Evolutionary conservation across 2,888 invertebrate genomes (phyloP).

Genomic region (Meganola albula): DNA sequence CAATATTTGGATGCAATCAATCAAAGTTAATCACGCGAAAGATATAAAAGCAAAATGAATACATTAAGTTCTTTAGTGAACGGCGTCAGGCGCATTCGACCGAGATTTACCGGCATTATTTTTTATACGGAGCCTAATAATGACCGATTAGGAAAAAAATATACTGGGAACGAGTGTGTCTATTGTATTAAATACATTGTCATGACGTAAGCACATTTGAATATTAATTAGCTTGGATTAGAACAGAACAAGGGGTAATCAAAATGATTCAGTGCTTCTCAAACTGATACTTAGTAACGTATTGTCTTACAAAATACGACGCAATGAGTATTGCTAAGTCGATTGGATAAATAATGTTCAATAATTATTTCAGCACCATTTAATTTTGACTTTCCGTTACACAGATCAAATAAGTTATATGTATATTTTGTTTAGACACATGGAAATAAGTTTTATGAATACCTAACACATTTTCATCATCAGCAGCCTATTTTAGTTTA

Average conservation of each 20-base stretch:
- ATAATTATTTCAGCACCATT: constrained; percentile 6
- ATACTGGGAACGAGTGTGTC: constrained; percentile 48
- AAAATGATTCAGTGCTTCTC: constrained; percentile 21
- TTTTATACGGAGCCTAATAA: constrained; percentile 60
- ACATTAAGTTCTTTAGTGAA: constrained; percentile 62
- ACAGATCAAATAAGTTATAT: too few species aligned
- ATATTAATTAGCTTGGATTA: constrained; percentile 59
- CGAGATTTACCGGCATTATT: constrained; percentile 42
- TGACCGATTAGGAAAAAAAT: constrained; percentile 63
- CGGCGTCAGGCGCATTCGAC: constrained; percentile 56
- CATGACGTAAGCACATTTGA: constrained; percentile 64
- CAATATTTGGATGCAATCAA: constrained; percentile 76
- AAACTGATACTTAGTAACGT: constrained; percentile 6
- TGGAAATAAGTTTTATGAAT: too few species aligned
- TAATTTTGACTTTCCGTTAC: too few species aligned
- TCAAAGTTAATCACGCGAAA: constrained; percentile 77
- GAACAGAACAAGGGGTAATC: constrained; percentile 28
- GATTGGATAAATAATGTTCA: constrained; percentile 11
- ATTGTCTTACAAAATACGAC: not conserved
- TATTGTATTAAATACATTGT: constrained; percentile 57
- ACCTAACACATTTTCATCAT: too few species aligned
- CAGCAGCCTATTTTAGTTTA: too few species aligned
- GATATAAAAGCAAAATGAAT: constrained; percentile 74
- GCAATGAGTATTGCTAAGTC: not conserved
- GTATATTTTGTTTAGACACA: too few species aligned